Evolutionary conservation across 37 sponge, comb jelly and placozoan genomes (phyloP).

Genomic region (Agelas oroides): DNA sequence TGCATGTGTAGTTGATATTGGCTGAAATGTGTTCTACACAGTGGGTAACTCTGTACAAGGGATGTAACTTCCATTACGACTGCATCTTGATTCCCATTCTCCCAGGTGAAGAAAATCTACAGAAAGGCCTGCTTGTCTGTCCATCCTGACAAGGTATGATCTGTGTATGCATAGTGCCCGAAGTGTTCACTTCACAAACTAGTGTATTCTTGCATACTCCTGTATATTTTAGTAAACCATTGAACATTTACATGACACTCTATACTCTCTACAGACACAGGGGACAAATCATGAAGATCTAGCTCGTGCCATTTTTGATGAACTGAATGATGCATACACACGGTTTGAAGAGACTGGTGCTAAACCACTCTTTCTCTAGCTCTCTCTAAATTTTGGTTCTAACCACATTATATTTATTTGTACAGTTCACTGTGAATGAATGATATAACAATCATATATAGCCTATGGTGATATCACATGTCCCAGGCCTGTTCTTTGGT

Average conservation of each 20-base stretch:
- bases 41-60: too few species aligned
- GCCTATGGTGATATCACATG: too few species aligned
- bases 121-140: slow-evolving; percentile 90
- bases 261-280: slow-evolving; percentile 39
- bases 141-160: slow-evolving; percentile 96
- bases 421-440: too few species aligned
- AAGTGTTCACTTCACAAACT: too few species aligned
- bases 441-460: too few species aligned
- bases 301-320: slow-evolving; percentile 93
- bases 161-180: background rate
- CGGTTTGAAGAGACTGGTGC: slow-evolving; percentile 92
- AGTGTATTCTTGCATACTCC: background rate
- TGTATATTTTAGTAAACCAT: background rate
- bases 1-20: background rate
- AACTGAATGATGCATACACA: slow-evolving; percentile 93
- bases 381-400: too few species aligned
- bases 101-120: slow-evolving; percentile 89
- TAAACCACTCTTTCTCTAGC: too few species aligned
- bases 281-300: slow-evolving; percentile 78
- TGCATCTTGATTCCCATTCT: too few species aligned
- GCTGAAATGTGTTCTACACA: too few species aligned
- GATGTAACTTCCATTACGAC: too few species aligned
- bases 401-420: too few species aligned
- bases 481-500: too few species aligned
- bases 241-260: background rate